Base-by-base conservation (phyloP, 2,888 invertebrate species). In the Polyommatus iphigenia region DNA sequence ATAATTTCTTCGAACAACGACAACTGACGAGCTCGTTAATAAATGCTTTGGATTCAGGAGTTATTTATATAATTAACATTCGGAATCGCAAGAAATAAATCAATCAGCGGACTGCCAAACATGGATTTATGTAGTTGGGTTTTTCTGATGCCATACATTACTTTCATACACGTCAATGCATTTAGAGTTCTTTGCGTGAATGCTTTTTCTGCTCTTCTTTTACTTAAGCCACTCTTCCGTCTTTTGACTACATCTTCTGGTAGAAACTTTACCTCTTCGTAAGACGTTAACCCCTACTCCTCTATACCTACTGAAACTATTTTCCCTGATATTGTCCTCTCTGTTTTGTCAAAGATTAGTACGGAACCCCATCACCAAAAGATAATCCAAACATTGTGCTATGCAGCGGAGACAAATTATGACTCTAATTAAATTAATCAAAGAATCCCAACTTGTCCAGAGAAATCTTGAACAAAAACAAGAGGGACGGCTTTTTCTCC, bases 361-460 rank as follows among this genome's bases (percentile, higher is more conserved):
- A 75, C 24, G 29, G 75, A 75, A 54, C 75, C 15, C 0, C 10
- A 46, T 46, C 46, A 46, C 46, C 3, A 46, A 46, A 46, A 46
- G 46, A 46, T 46, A 46, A 46, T 46, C 46, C 46, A 46, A 10
- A 46, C 10, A 10, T 46, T 46, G 13, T 46, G 10, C 29, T 24
- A 13, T 50, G 13, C 50, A 7, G 13, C 50, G 3, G 50, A 15
- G 46, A 75, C 75, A 50, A 73, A 73, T 75, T 29, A 75, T 24
- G 50, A 75, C 24, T 50, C 41, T 50, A 75, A 75, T 75, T 50
- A 54, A 75, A 75, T 75, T 75, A 54, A 75, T 15, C 50, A 54
- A 75, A 75, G 75, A 75, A 54, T 75, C 10, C 24, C 24, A 75
- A 75, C 50, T 75, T 75, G 75, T 75, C 24, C 50, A 24, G 54